A percentile compares a stretch with the other conserved stretches of the same genome.
Conservation (phyloP, 1,140 invertebrate species). For the Apolygus lucorum region DNA sequence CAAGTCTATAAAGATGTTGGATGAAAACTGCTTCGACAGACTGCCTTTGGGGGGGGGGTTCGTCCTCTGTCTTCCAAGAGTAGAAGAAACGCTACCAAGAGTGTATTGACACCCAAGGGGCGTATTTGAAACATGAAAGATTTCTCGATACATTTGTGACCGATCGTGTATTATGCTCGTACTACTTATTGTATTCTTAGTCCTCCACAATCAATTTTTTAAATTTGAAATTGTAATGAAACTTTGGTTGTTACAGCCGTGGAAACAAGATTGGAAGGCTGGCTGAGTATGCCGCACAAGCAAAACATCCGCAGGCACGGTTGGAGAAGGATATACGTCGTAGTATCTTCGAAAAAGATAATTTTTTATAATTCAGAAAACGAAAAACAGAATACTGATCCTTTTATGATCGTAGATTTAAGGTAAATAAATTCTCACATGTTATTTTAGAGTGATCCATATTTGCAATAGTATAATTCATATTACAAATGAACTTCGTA, state of each 20-base stretch:
- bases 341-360: conserved; percentile 92
- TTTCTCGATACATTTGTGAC: no score
- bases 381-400: conserved; percentile 91
- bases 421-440: conserved; percentile 54
- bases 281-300: conserved; percentile 90
- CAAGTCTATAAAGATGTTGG: no score
- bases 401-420: conserved; percentile 88
- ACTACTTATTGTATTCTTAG: no score
- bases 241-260: not conserved
- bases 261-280: conserved; percentile 83
- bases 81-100: no score
- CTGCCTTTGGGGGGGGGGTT: no score
- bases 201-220: no score
- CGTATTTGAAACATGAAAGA: no score
- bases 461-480: not conserved
- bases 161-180: no score
- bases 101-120: no score
- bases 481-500: conserved; percentile 4
- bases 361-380: conserved; percentile 94
- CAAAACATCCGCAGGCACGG: conserved; percentile 91
- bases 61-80: no score
- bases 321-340: conserved; percentile 95
- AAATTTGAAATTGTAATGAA: no score
- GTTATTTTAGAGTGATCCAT: not conserved
- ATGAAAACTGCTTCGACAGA: no score